A percentile compares a stretch with the other conserved stretches of the same genome.
Conservation (phyloP, 2,797 vertebrate species). For the Picus viridis region DNA sequence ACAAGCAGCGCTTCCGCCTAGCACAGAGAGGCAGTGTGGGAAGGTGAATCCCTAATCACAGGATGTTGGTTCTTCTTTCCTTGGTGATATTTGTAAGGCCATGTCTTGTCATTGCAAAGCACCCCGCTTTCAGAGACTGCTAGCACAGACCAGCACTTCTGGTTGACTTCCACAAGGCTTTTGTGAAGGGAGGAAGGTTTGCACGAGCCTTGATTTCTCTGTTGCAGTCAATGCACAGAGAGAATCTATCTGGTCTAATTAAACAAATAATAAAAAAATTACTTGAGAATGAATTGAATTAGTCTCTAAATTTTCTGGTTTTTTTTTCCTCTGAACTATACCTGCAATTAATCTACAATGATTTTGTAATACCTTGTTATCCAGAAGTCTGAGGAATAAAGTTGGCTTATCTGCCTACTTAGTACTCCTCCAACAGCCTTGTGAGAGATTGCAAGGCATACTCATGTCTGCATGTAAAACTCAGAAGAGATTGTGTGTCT, state of each 20-base stretch:
- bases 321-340: neutral
- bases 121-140: neutral
- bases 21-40: neutral
- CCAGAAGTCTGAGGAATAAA: neutral
- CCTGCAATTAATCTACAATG: neutral
- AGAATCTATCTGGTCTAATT: too few relatives aligned
- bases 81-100: neutral
- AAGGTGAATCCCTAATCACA: neutral
- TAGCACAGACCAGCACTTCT: neutral
- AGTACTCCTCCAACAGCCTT: neutral
- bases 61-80: neutral
- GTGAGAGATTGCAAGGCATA: neutral
- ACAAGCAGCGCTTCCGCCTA: neutral
- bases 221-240: too few relatives aligned
- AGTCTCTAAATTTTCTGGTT: neutral
- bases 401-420: neutral
- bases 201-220: neutral
- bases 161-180: neutral
- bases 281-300: neutral
- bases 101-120: neutral
- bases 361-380: neutral
- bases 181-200: rapidly evolving
- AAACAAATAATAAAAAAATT: too few relatives aligned
- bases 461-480: neutral
- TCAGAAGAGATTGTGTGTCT: neutral